A percentile compares a stretch with the other conserved stretches of the same genome.
Conservation (phyloP, 2,797 vertebrate genomes). For the Pangasius djambal region DNA sequence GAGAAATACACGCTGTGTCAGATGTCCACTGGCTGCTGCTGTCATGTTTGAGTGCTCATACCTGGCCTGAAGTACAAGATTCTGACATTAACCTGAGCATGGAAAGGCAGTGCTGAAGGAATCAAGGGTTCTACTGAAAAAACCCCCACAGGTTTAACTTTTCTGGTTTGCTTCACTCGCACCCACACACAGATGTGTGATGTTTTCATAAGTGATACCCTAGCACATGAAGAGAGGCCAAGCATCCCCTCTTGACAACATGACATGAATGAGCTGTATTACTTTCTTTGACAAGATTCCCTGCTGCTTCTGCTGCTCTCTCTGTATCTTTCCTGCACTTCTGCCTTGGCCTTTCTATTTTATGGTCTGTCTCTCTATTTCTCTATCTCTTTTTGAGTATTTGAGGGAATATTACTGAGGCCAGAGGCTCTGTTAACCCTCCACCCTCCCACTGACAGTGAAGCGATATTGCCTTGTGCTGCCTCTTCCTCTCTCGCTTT, state of each 20-base stretch:
- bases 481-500: slow-evolving; percentile 17
- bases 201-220: slow-evolving; percentile 55
- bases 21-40: slow-evolving; percentile 60
- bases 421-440: slow-evolving; percentile 51
- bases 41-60: slow-evolving; percentile 65
- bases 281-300: slow-evolving; percentile 54
- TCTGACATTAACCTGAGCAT: slow-evolving; percentile 73
- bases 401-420: slow-evolving; percentile 65
- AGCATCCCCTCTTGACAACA: slow-evolving; percentile 51
- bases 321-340: slow-evolving; percentile 38
- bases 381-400: slow-evolving; percentile 52
- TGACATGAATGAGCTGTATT: slow-evolving; percentile 59
- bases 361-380: slow-evolving; percentile 41
- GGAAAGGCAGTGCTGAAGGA: slow-evolving; percentile 47
- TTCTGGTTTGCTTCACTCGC: slow-evolving; percentile 28
- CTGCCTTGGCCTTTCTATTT: slow-evolving; percentile 45
- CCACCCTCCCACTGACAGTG: slow-evolving; percentile 44
- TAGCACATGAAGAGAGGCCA: slow-evolving; percentile 41
- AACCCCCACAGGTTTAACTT: slow-evolving; percentile 35
- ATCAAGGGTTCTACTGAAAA: slow-evolving; percentile 44
- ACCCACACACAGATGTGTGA: slow-evolving; percentile 39
- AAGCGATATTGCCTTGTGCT: slow-evolving; percentile 28
- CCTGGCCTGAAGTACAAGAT: slow-evolving; percentile 69
- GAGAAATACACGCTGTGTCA: slow-evolving; percentile 64
- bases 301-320: slow-evolving; percentile 47